phyloP scores from a whole-genome alignment of 1,140 invertebrate genomes.

The Magallana angulata region DNA sequence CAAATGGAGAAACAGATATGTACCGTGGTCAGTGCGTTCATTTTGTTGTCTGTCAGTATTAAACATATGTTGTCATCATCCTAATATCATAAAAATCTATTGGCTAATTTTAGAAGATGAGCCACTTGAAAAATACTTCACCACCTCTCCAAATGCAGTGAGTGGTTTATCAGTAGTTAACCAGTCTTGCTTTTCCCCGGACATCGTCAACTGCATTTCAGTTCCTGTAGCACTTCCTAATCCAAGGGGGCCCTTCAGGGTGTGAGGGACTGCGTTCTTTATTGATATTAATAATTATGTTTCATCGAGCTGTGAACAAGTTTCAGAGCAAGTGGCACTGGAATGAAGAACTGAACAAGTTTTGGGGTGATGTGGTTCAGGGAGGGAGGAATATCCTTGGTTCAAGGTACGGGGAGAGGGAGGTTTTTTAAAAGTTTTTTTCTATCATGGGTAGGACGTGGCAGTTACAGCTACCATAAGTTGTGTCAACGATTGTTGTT shows the following conservation, averaged over 20 bases:
- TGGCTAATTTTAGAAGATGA: too few relatives aligned
- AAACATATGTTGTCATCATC: too few relatives aligned
- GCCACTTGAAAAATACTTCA: slow-evolving; percentile 9
- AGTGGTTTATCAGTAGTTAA: not conserved
- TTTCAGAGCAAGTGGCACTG: slow-evolving; percentile 6
- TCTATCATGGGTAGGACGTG: too few relatives aligned
- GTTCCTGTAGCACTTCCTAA: slow-evolving; percentile 14
- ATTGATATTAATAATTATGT: not conserved
- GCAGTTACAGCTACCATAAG: too few relatives aligned
- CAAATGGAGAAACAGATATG: too few relatives aligned
- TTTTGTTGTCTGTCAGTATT: too few relatives aligned
- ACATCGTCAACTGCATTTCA: not conserved
- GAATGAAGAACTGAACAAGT: not conserved
- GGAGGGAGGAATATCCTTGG: not conserved
- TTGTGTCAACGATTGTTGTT: too few relatives aligned
- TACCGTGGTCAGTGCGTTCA: too few relatives aligned
- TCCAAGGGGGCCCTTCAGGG: not conserved
- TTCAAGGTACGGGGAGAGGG: not conserved
- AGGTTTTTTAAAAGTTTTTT: too few relatives aligned
- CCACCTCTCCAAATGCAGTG: not conserved
- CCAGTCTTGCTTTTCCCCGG: not conserved
- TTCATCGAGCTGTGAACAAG: not conserved
- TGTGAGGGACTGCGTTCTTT: not conserved
- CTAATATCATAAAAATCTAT: too few relatives aligned
- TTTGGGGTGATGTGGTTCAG: not conserved